A percentile compares a stretch with the other conserved stretches of the same genome.
These are phyloP conservation scores for Zonitis immaculata DNA, from an alignment of 2,888 invertebrate species.

Conservation along the genomic window DNA sequence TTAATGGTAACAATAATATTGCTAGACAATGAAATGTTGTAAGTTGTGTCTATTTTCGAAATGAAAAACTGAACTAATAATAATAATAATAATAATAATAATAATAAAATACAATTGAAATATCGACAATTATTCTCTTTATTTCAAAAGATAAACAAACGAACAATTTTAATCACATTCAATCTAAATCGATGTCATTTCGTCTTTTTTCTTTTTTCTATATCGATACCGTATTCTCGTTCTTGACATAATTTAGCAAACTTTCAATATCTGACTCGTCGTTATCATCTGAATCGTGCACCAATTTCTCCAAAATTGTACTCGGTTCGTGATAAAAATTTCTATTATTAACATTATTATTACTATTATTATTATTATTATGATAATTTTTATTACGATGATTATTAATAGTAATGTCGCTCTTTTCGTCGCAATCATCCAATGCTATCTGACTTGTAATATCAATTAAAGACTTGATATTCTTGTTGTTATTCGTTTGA, in stretches of 20 bases:
- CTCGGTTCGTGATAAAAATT: constrained; percentile 23
- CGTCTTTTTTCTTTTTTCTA: too few relatives aligned
- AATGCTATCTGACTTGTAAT: not conserved
- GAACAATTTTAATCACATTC: too few relatives aligned
- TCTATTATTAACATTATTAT: too few relatives aligned
- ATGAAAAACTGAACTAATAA: constrained; percentile 14
- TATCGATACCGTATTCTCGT: not conserved
- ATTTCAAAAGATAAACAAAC: too few relatives aligned
- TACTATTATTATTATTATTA: too few relatives aligned
- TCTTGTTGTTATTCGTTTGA: constrained; percentile 9
- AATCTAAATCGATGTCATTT: too few relatives aligned
- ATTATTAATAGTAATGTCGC: too few relatives aligned
- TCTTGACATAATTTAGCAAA: constrained; percentile 23
- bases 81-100: constrained; percentile 13
- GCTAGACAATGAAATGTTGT: constrained; percentile 7
- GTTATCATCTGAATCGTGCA: constrained; percentile 27
- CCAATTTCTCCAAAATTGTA: constrained; percentile 37
- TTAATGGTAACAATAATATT: constrained; percentile 21
- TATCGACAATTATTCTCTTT: too few relatives aligned
- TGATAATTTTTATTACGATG: too few relatives aligned
- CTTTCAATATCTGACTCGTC: constrained; percentile 25
- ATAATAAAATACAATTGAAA: too few relatives aligned
- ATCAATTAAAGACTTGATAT: constrained; percentile 14
- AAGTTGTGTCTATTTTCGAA: not conserved
- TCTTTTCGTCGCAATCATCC: not conserved